These are phyloP conservation scores for Phoenicopterus ruber DNA, from an alignment of 2,113 vertebrate species.

Conservation along the genomic window DNA sequence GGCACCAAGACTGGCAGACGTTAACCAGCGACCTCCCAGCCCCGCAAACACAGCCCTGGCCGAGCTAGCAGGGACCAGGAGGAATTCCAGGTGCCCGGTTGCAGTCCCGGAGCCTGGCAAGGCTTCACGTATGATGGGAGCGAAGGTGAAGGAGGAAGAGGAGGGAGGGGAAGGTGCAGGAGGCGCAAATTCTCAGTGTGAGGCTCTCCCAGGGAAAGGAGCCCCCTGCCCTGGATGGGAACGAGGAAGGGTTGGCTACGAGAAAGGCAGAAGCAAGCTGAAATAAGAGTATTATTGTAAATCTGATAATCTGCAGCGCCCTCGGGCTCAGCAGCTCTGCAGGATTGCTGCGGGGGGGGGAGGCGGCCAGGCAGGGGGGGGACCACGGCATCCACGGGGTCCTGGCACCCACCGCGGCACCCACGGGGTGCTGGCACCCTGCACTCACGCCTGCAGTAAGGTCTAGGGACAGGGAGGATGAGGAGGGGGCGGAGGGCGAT, in stretches of 20 bases:
- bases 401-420: neutral
- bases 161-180: neutral
- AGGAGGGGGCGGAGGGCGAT: fast-evolving
- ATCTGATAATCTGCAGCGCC: neutral
- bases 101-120: neutral
- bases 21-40: neutral
- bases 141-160: neutral
- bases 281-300: neutral
- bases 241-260: neutral
- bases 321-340: neutral
- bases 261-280: neutral
- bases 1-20: fast-evolving
- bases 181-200: fast-evolving
- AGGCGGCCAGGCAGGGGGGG: neutral
- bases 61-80: neutral
- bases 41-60: fast-evolving
- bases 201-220: neutral
- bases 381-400: neutral
- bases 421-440: neutral
- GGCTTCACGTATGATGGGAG: fast-evolving
- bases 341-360: neutral
- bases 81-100: neutral
- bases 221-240: neutral
- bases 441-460: neutral
- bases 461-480: neutral